Conservation (phyloP, 2,797 vertebrate genomes). For the Scarus forsteni region DNA sequence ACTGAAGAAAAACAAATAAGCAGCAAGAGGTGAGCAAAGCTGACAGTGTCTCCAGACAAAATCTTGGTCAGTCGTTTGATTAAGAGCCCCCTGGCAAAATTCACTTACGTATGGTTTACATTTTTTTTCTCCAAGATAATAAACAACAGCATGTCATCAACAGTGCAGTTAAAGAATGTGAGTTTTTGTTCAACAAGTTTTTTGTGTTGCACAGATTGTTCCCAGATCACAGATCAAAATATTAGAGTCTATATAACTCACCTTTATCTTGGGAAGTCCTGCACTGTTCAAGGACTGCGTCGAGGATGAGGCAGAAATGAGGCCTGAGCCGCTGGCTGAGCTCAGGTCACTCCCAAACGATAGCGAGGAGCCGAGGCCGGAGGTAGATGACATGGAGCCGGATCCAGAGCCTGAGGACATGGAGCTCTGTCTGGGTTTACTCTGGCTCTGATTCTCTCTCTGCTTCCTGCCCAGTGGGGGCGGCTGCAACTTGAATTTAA, state of each 20-base stretch:
- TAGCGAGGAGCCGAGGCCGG: conserved; percentile 79
- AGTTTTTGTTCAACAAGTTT: not conserved
- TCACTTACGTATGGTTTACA: no score
- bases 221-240: not conserved
- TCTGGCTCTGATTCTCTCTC: conserved; percentile 73
- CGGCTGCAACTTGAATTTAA: conserved; percentile 95
- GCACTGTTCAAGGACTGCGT: conserved; percentile 85
- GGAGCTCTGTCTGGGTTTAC: conserved; percentile 76
- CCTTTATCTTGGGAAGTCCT: conserved; percentile 88
- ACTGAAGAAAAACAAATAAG: no score
- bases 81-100: no score
- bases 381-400: conserved; percentile 81
- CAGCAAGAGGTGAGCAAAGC: no score
- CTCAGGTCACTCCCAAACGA: conserved; percentile 83
- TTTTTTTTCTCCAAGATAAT: not conserved
- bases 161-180: not conserved
- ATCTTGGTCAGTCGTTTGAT: no score
- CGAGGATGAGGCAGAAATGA: conserved; percentile 83
- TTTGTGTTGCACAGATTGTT: not conserved
- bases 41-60: no score
- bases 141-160: not conserved
- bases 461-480: conserved; percentile 90
- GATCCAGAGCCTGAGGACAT: conserved; percentile 80
- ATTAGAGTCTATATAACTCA: conserved; percentile 64
- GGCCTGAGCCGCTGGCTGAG: conserved; percentile 79